A percentile compares a stretch with the other conserved stretches of the same genome.
Evolutionary conservation across 2,797 vertebrate genomes (phyloP).

Genomic region (Dicrostonyx torquatus): DNA sequence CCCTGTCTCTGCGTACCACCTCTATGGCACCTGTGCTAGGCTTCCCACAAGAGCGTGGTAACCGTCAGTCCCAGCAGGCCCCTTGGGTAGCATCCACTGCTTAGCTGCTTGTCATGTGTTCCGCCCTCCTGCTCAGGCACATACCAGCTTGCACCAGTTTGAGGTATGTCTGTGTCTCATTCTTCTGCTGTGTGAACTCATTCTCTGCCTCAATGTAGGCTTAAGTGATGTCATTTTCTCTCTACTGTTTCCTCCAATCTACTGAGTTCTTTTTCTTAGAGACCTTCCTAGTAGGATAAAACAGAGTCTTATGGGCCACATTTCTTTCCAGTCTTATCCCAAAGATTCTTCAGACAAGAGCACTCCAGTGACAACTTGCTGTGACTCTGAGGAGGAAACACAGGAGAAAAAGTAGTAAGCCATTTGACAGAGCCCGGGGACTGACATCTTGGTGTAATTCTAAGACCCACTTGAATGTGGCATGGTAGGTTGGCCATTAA

Average conservation of each 20-base stretch:
- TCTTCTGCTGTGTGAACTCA: not conserved
- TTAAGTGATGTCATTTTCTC: not conserved
- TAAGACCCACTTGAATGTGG: not conserved
- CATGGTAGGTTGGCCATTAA: not conserved
- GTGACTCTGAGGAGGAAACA: not conserved
- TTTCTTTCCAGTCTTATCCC: not conserved
- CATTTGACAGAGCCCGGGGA: not conserved
- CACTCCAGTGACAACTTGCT: not conserved
- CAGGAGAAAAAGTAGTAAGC: not conserved
- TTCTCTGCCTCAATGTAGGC: not conserved
- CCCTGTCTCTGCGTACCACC: accelerated
- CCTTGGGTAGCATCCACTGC: not conserved
- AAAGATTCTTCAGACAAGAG: not conserved
- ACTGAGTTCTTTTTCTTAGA: not conserved
- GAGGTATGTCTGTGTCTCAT: not conserved
- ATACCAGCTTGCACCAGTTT: no score
- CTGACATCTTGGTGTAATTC: not conserved
- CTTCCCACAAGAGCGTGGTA: not conserved
- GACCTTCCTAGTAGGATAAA: not conserved
- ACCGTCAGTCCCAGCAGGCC: not conserved
- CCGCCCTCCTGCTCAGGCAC: not conserved
- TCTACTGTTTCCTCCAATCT: not conserved
- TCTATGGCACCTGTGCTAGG: not conserved
- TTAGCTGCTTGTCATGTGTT: accelerated
- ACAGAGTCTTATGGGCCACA: not conserved